Evolutionary conservation across 2,797 vertebrate species (phyloP).

Genomic region (Dallia pectoralis): DNA sequence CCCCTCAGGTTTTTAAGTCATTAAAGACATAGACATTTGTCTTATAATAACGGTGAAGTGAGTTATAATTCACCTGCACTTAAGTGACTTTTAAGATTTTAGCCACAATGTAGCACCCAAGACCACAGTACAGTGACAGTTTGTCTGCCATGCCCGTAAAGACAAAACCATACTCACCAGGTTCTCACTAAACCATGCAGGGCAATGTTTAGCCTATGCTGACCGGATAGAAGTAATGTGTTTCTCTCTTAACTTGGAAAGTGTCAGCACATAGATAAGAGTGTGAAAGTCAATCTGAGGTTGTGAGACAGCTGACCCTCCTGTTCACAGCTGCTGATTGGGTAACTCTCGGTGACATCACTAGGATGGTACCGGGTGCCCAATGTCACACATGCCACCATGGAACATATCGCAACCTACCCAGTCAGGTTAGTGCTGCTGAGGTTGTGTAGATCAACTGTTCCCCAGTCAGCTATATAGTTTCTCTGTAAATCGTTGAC

Average conservation of each 20-base stretch:
- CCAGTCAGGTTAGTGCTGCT: constrained; percentile 16
- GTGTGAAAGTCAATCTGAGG: constrained; percentile 29
- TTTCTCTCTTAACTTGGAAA: background rate
- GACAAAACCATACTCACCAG: background rate
- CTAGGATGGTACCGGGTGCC: background rate
- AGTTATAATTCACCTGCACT: background rate
- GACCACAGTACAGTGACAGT: background rate
- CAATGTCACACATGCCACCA: background rate
- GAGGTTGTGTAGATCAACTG: constrained; percentile 10
- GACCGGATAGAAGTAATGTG: background rate
- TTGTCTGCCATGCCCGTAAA: background rate
- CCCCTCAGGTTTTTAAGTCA: constrained; percentile 27
- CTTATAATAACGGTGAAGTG: background rate
- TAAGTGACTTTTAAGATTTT: background rate
- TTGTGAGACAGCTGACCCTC: constrained; percentile 36
- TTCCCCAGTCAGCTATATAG: constrained; percentile 7
- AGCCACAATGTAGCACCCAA: background rate
- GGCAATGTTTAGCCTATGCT: background rate
- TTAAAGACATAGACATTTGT: no score
- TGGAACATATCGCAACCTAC: constrained; percentile 18
- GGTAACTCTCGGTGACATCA: constrained; percentile 23
- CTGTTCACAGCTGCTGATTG: constrained; percentile 32
- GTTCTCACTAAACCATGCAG: background rate
- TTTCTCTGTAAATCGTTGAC: constrained; percentile 17
- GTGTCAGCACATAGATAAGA: constrained; percentile 7